A percentile compares a stretch with the other conserved stretches of the same genome.
phyloP scores from a whole-genome alignment of 2,797 vertebrate species.

The Periophthalmus magnuspinnatus region DNA sequence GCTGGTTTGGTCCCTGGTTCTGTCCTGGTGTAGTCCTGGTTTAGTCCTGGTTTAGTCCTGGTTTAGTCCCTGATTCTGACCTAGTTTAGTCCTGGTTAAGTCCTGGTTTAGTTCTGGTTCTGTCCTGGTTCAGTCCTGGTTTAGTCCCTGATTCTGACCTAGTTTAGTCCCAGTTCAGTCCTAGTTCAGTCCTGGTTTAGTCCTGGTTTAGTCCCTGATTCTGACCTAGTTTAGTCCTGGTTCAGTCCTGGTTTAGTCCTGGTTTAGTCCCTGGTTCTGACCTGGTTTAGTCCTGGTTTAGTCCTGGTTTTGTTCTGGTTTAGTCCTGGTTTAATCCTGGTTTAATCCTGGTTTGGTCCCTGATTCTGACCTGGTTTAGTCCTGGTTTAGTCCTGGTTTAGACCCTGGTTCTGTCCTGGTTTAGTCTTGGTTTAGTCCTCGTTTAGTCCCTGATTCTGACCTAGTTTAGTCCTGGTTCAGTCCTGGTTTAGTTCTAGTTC shows the following conservation, averaged over 20 bases:
- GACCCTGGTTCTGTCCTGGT: not conserved
- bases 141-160: not conserved
- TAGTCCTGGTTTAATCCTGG: not conserved
- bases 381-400: too few species aligned
- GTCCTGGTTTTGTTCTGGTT: not conserved
- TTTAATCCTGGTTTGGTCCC: not conserved
- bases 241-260: not conserved
- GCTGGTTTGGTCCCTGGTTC: too few species aligned
- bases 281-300: not conserved
- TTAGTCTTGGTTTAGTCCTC: not conserved
- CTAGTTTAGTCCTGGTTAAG: not conserved
- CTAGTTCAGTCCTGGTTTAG: too few species aligned
- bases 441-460: not conserved
- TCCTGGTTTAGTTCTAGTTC: not conserved
- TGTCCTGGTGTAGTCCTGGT: too few species aligned
- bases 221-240: not conserved
- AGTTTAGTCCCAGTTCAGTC: not conserved
- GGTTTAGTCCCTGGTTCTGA: not conserved
- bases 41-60: not conserved
- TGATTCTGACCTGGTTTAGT: not conserved
- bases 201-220: too few species aligned
- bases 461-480: too few species aligned
- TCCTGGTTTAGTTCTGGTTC: not conserved
- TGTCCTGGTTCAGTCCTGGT: too few species aligned
- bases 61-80: not conserved